phyloP scores from a whole-genome alignment of 2,888 invertebrate species.

The Ophion obscuratus region DNA sequence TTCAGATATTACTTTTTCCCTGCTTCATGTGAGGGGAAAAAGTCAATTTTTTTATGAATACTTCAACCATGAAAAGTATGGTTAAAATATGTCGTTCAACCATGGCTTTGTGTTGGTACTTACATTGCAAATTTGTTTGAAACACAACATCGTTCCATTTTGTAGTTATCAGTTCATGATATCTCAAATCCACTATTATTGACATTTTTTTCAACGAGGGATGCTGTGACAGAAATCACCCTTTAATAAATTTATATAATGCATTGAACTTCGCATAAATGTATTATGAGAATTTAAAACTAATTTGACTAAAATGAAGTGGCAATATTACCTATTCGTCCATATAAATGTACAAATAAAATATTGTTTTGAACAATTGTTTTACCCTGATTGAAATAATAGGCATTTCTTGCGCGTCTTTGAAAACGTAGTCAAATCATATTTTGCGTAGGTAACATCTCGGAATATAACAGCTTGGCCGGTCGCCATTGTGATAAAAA shows the following conservation, averaged over 20 bases:
- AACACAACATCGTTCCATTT: conserved; percentile 28
- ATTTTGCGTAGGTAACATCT: conserved; percentile 28
- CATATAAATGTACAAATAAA: conserved; percentile 22
- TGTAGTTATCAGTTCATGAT: conserved; percentile 29
- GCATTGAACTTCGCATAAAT: conserved; percentile 26
- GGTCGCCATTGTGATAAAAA: conserved; percentile 28
- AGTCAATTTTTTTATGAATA: conserved; percentile 27
- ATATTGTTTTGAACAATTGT: conserved; percentile 24
- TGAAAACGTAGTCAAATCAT: conserved; percentile 21
- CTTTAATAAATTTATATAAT: background rate
- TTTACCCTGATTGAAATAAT: conserved; percentile 25
- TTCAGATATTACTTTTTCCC: conserved; percentile 33
- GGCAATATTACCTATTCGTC: conserved; percentile 4
- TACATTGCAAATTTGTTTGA: conserved; percentile 31
- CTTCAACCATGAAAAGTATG: conserved; percentile 21
- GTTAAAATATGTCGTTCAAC: conserved; percentile 20
- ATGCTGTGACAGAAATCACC: background rate
- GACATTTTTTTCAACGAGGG: conserved; percentile 21
- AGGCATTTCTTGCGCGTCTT: conserved; percentile 24
- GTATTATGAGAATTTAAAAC: conserved; percentile 28
- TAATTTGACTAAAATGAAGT: conserved; percentile 24
- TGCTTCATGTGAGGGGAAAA: conserved; percentile 35
- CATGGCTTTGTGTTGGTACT: conserved; percentile 27
- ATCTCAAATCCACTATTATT: conserved; percentile 24
- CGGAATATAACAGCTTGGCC: conserved; percentile 31